Percentiles rank a stretch among this genome's conserved stretches.
phyloP scores from a whole-genome alignment of 2,113 vertebrate genomes.

The Neoarius graeffei region DNA sequence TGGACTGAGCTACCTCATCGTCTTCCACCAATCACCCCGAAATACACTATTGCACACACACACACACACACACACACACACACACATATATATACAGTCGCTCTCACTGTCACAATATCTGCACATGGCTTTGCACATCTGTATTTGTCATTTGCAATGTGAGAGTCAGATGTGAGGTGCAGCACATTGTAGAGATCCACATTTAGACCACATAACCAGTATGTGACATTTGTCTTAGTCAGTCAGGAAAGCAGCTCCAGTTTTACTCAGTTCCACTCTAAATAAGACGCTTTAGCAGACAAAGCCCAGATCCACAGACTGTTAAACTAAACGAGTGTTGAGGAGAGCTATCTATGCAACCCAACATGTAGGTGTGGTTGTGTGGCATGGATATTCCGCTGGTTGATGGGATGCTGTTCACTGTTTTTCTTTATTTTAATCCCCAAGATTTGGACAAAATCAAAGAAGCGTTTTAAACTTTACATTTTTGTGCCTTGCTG shows the following conservation, averaged over 20 bases:
- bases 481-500: conserved; percentile 93
- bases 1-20: conserved; percentile 81
- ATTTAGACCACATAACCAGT: not conserved
- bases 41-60: not conserved
- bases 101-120: conserved; percentile 30
- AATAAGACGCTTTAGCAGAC: conserved; percentile 26
- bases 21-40: conserved; percentile 62
- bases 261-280: conserved; percentile 17
- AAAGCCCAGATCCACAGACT: conserved; percentile 24
- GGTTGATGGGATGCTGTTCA: conserved; percentile 73
- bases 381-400: conserved; percentile 75
- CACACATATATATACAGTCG: conserved; percentile 41
- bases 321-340: conserved; percentile 20
- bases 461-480: conserved; percentile 67
- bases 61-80: not conserved
- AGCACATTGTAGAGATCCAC: conserved; percentile 25
- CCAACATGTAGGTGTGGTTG: conserved; percentile 81
- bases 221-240: conserved; percentile 10
- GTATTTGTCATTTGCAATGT: conserved; percentile 20
- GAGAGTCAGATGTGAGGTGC: conserved; percentile 10
- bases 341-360: conserved; percentile 85
- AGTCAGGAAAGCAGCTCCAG: conserved; percentile 24
- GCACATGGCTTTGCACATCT: conserved; percentile 34
- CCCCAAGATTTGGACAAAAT: conserved; percentile 71
- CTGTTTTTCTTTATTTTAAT: conserved; percentile 62